Evolutionary conservation across 2,113 vertebrate genomes (phyloP).

Genomic region (Hymenochirus boettgeri): DNA sequence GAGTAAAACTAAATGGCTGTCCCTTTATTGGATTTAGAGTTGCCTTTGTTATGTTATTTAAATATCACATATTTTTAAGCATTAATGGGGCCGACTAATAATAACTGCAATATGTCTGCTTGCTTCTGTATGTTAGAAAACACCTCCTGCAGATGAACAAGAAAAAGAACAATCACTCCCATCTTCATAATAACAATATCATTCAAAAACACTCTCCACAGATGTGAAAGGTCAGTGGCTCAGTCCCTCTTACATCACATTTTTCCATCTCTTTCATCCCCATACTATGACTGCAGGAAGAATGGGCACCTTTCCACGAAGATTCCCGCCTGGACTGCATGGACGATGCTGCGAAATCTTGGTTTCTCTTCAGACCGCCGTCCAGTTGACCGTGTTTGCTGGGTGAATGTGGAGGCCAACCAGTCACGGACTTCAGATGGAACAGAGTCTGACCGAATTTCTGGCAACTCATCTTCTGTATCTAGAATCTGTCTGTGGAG

Average conservation of each 20-base stretch:
- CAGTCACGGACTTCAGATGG: conserved; percentile 88
- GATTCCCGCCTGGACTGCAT: conserved; percentile 89
- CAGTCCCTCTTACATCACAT: not conserved
- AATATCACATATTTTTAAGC: too few relatives aligned
- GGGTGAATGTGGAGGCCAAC: conserved; percentile 88
- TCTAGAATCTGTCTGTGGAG: conserved; percentile 75
- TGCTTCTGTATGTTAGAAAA: too few relatives aligned
- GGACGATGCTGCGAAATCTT: conserved; percentile 90
- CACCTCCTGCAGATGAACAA: too few relatives aligned
- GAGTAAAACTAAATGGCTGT: too few relatives aligned
- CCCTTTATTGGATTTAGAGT: too few relatives aligned
- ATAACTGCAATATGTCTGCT: too few relatives aligned
- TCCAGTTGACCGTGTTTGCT: conserved; percentile 66
- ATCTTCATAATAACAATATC: too few relatives aligned
- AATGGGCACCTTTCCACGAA: conserved; percentile 81
- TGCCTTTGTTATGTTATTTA: too few relatives aligned
- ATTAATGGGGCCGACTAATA: too few relatives aligned
- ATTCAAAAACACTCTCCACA: too few relatives aligned
- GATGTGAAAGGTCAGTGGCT: not conserved
- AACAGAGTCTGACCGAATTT: conserved; percentile 80
- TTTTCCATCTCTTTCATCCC: not conserved
- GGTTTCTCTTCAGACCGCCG: conserved; percentile 81
- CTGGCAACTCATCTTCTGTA: conserved; percentile 83
- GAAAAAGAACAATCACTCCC: too few relatives aligned
- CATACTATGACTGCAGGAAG: not conserved